Conservation (phyloP, 1,140 invertebrate species). For the Hycleus phaleratus region DNA sequence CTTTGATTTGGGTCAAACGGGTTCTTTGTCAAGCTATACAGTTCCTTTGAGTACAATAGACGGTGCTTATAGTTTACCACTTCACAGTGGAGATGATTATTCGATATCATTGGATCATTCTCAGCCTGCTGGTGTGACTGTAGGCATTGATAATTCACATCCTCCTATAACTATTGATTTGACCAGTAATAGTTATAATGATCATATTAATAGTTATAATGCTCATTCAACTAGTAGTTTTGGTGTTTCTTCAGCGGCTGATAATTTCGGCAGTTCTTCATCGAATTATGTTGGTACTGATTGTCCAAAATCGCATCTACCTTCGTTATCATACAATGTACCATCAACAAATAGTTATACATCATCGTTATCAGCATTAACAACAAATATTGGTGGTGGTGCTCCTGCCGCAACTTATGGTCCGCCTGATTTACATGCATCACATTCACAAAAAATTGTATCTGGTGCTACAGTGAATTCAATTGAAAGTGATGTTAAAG, state of each 20-base stretch:
- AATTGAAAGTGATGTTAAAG: slow-evolving; percentile 23
- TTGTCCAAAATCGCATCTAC: slow-evolving; percentile 29
- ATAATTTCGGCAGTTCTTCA: not conserved
- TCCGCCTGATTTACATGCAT: slow-evolving; percentile 17
- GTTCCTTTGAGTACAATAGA: slow-evolving; percentile 43
- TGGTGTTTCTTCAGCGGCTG: not conserved
- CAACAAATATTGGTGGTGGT: slow-evolving; percentile 31
- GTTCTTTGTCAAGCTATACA: slow-evolving; percentile 46
- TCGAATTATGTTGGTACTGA: slow-evolving; percentile 7
- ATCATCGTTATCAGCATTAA: slow-evolving; percentile 29
- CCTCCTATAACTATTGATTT: slow-evolving; percentile 24
- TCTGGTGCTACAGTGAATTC: slow-evolving; percentile 24
- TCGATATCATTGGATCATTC: slow-evolving; percentile 1
- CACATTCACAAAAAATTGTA: slow-evolving; percentile 23
- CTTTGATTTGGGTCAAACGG: slow-evolving; percentile 29
- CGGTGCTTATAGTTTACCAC: slow-evolving; percentile 44
- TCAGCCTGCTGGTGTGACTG: slow-evolving; percentile 25
- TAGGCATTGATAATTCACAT: slow-evolving; percentile 26
- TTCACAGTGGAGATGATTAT: slow-evolving; percentile 24
- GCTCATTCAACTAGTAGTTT: no score
- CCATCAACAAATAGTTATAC: slow-evolving; percentile 33
- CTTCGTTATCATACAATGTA: slow-evolving; percentile 32
- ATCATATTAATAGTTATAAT: no score
- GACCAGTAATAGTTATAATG: slow-evolving; percentile 1
- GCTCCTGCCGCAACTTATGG: slow-evolving; percentile 17